Evolutionary conservation across 2,113 vertebrate species (phyloP).

Genomic region (Indicator maculatus): DNA sequence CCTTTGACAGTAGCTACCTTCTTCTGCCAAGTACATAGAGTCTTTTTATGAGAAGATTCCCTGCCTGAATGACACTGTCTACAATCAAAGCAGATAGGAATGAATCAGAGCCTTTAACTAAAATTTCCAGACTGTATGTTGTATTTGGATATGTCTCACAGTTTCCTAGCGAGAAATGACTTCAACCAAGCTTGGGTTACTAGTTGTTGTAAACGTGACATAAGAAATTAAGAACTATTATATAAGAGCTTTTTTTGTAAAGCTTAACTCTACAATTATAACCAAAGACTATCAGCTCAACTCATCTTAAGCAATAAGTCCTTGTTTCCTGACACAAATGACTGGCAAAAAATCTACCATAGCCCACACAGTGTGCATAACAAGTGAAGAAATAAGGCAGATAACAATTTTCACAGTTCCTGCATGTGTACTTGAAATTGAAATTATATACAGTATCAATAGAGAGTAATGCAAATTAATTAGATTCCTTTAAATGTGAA

Average conservation of each 20-base stretch:
- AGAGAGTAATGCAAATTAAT: neutral
- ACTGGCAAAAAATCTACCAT: accelerated
- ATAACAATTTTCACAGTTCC: neutral
- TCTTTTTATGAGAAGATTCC: neutral
- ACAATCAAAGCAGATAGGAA: neutral
- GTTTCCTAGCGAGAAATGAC: neutral
- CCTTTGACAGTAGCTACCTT: neutral
- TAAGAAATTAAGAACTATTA: neutral
- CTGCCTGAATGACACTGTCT: neutral
- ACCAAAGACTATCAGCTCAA: neutral
- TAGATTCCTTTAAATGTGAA: neutral
- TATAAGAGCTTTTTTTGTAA: neutral
- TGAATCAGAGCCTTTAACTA: neutral
- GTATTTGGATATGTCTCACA: neutral
- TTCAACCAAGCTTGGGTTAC: neutral
- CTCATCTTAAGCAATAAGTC: neutral
- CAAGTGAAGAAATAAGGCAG: neutral
- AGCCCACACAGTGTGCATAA: accelerated
- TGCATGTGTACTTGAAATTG: neutral
- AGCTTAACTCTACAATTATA: neutral
- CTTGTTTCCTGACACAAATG: neutral
- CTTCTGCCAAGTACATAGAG: neutral
- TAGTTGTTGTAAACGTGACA: neutral
- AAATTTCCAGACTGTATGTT: neutral
- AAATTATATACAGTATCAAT: too few relatives aligned